phyloP scores from a whole-genome alignment of 2,888 invertebrate species.

The Raillietiella orientalis region DNA sequence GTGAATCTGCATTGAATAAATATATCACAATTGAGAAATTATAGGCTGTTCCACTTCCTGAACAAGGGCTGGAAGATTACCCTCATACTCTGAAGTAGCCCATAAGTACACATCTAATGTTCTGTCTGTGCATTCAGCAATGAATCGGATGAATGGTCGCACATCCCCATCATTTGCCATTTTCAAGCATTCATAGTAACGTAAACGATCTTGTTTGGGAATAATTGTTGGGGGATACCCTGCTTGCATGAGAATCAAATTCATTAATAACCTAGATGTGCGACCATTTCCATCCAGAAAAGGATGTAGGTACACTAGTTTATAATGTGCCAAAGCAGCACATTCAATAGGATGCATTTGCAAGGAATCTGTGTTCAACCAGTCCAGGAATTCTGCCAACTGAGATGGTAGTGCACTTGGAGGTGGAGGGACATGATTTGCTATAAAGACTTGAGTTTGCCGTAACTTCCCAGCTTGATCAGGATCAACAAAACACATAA shows the following conservation, averaged over 20 bases:
- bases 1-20: too few relatives aligned
- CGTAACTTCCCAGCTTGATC: conserved; percentile 61
- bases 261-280: conserved; percentile 80
- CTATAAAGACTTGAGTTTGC: conserved; percentile 68
- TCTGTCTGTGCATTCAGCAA: conserved; percentile 65
- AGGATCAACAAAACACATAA: conserved; percentile 80
- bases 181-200: conserved; percentile 48
- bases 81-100: conserved; percentile 45
- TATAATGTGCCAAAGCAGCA: conserved; percentile 86
- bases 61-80: too few relatives aligned
- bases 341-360: conserved; percentile 69
- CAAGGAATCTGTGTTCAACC: conserved; percentile 52
- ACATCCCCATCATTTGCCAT: conserved; percentile 79
- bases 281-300: conserved; percentile 90
- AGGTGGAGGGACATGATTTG: conserved; percentile 70
- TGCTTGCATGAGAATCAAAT: conserved; percentile 70
- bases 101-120: conserved; percentile 57
- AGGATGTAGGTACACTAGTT: conserved; percentile 84
- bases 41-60: too few relatives aligned
- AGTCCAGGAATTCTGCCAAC: conserved; percentile 62
- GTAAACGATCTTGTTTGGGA: conserved; percentile 37
- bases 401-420: conserved; percentile 43
- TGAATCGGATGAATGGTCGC: conserved; percentile 78
- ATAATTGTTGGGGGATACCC: conserved; percentile 90
- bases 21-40: too few relatives aligned